Conservation (phyloP, 2,113 vertebrate species). For the Platanista minor region DNA sequence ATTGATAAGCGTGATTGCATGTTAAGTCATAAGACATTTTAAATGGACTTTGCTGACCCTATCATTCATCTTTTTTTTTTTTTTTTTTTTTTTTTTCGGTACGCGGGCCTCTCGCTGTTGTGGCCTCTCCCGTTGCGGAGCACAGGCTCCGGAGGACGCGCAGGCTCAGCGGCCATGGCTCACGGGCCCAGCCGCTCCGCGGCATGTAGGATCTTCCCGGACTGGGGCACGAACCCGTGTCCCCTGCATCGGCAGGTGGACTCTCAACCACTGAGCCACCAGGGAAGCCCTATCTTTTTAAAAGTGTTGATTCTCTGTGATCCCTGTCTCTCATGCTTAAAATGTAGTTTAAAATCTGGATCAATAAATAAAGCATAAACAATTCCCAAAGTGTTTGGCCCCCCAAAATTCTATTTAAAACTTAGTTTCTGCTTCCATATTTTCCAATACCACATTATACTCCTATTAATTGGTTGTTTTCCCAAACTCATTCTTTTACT, state of each 20-base stretch:
- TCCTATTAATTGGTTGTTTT: neutral
- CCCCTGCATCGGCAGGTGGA: too few species aligned
- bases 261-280: too few species aligned
- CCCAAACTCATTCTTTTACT: neutral
- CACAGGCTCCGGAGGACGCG: too few species aligned
- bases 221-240: too few species aligned
- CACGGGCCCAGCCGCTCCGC: too few species aligned
- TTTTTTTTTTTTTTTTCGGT: neutral
- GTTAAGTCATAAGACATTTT: neutral
- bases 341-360: slow-evolving; percentile 33
- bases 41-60: neutral
- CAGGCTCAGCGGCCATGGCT: too few species aligned
- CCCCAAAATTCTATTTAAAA: neutral
- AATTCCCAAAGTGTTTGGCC: neutral
- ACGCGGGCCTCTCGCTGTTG: too few species aligned
- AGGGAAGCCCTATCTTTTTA: too few species aligned
- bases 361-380: neutral
- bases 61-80: neutral
- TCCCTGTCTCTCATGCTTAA: neutral
- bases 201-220: too few species aligned
- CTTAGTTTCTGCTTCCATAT: neutral
- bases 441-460: neutral
- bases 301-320: neutral
- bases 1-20: neutral
- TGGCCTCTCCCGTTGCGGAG: too few species aligned